A percentile compares a stretch with the other conserved stretches of the same genome.
These are phyloP conservation scores for Austrolebias charrua DNA, from an alignment of 2,797 vertebrate genomes.

Conservation along the genomic window DNA sequence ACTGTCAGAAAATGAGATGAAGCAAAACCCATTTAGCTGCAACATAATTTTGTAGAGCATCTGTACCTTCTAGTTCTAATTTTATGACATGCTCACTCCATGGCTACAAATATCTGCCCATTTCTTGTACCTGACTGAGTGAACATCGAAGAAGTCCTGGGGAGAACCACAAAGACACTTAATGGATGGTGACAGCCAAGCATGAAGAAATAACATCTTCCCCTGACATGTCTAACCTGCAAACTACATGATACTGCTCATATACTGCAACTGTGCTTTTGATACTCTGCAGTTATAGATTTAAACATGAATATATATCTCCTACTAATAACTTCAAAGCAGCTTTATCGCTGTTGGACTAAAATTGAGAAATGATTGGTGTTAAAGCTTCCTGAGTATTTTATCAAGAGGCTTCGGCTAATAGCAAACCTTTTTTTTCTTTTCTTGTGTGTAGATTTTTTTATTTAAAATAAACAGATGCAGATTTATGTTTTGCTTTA, in stretches of 20 bases:
- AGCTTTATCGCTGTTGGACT: slow-evolving; percentile 18
- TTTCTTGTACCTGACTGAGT: slow-evolving; percentile 55
- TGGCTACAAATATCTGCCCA: slow-evolving; percentile 33
- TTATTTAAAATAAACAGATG: slow-evolving; percentile 30
- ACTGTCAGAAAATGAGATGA: slow-evolving; percentile 2
- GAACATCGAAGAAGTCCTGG: slow-evolving; percentile 45
- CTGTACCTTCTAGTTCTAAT: slow-evolving; percentile 10
- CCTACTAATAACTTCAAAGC: slow-evolving; percentile 46
- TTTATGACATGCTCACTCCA: slow-evolving; percentile 34
- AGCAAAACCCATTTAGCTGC: slow-evolving; percentile 3
- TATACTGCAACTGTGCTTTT: slow-evolving; percentile 25
- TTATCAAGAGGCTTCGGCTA: background rate
- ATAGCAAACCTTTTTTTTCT: slow-evolving; percentile 22
- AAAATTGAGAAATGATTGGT: slow-evolving; percentile 28
- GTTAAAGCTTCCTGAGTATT: slow-evolving; percentile 15
- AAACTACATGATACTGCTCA: slow-evolving; percentile 48
- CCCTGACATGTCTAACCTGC: slow-evolving; percentile 46
- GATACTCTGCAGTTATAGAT: slow-evolving; percentile 65
- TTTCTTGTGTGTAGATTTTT: slow-evolving; percentile 13
- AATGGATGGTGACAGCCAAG: slow-evolving; percentile 65
- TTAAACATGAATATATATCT: slow-evolving; percentile 62
- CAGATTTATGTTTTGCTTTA: slow-evolving; percentile 20
- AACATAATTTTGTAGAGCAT: slow-evolving; percentile 20
- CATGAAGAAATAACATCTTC: slow-evolving; percentile 63
- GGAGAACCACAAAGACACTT: slow-evolving; percentile 47